Evolutionary conservation across 1,140 invertebrate genomes (phyloP).

Genomic region (Lutraria rhynchaena): DNA sequence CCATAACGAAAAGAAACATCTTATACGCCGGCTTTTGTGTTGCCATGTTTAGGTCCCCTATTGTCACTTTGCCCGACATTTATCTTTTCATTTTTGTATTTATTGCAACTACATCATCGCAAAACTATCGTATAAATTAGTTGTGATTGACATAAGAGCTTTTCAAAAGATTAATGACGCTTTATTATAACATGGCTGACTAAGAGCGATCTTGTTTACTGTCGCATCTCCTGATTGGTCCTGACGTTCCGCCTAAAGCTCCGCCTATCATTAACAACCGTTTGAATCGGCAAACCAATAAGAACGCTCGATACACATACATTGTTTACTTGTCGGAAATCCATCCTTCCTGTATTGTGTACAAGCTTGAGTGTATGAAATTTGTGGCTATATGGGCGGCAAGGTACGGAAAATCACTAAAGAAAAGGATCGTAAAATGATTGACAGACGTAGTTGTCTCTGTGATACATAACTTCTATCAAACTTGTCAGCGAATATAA

Average conservation of each 20-base stretch:
- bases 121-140: constrained; percentile 62
- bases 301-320: background rate
- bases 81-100: constrained; percentile 60
- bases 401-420: constrained; percentile 32
- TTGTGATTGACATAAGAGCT: constrained; percentile 62
- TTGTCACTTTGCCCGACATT: constrained; percentile 50
- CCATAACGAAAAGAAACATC: no score
- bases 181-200: constrained; percentile 58
- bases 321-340: constrained; percentile 30
- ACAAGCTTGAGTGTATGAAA: constrained; percentile 50
- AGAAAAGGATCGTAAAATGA: constrained; percentile 50
- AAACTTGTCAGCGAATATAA: constrained; percentile 58
- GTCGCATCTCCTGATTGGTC: constrained; percentile 35
- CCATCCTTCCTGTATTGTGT: constrained; percentile 35
- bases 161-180: constrained; percentile 58
- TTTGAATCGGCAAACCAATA: constrained; percentile 22
- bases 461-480: constrained; percentile 61
- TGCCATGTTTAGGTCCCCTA: constrained; percentile 51
- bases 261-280: constrained; percentile 31
- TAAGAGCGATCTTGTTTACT: constrained; percentile 22
- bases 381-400: constrained; percentile 57
- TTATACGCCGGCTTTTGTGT: constrained; percentile 7
- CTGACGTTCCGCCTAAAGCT: constrained; percentile 25
- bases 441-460: constrained; percentile 51
- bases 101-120: constrained; percentile 56